Conservation (phyloP, 2,888 invertebrate species). For the Aphelenchoides bicaudatus region DNA sequence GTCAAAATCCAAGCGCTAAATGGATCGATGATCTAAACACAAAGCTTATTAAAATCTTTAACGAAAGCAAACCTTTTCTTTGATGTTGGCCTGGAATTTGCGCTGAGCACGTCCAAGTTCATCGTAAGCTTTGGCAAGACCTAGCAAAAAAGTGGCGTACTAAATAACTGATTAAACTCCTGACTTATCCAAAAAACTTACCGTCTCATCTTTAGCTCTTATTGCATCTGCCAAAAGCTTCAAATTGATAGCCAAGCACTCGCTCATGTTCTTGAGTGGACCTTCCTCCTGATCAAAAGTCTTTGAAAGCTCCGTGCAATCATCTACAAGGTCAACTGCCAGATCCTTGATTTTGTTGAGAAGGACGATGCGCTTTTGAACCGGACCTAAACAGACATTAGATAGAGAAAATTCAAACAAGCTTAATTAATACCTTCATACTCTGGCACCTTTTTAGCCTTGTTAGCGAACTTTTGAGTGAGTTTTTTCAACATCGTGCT, state of each 20-base stretch:
- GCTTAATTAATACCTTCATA: too few species aligned
- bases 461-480: too few species aligned
- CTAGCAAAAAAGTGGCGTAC: slow-evolving; percentile 1
- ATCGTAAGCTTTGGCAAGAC: slow-evolving; percentile 8
- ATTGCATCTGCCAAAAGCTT: background rate
- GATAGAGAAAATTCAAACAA: too few species aligned
- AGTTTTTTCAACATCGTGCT: too few species aligned
- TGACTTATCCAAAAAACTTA: background rate
- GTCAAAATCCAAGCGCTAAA: slow-evolving; percentile 22
- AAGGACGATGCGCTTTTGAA: background rate
- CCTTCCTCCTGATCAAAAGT: background rate
- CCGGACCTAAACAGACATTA: too few species aligned
- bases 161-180: background rate
- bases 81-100: slow-evolving; percentile 1
- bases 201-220: background rate
- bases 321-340: background rate
- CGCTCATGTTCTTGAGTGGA: slow-evolving; percentile 3
- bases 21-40: slow-evolving; percentile 9
- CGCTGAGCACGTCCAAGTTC: slow-evolving; percentile 23
- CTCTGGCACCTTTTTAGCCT: too few species aligned
- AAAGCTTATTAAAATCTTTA: background rate
- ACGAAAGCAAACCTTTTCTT: slow-evolving; percentile 17
- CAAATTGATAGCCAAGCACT: slow-evolving; percentile 1
- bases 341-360: background rate
- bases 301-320: background rate